Evolutionary conservation across 2,797 vertebrate species (phyloP), one percentile per base, ranked within the genome.

Genomic region (Crenuchus spilurus): DNA sequence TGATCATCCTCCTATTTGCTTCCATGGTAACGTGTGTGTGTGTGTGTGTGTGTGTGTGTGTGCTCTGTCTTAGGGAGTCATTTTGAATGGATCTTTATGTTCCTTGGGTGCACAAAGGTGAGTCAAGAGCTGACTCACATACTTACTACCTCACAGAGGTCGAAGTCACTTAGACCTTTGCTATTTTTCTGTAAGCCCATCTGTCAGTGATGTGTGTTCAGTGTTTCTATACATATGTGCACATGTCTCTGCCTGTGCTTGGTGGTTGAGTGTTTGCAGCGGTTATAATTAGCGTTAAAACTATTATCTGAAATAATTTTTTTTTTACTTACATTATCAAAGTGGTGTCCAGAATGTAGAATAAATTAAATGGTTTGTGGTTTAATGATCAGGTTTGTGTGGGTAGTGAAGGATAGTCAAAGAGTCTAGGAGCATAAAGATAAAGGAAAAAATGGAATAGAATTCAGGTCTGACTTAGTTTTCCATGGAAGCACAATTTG

Each of bases 1-100:
- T 64, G 26, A 64, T 72, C n/a, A 72, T 42, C 48, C 48, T 51
- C 3, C 35, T 20, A 52, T 72, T 46, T 63, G 70, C 70, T 72
- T 52, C 70, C 60, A 72, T 72, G 70, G 70, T 63, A 72, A 72
- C 70, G 0, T 66, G 61, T 65, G 24, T 73, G 39, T 65, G 49
- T 65, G 14, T 54, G 58, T 33, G 49, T 72, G 70, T 52, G 28
- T 60, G 42, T 62, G 44, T 62, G 20, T 71, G 54, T 70, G 4
- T 24, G 41, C 4, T 52, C 14, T n/a, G n/a, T 49, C 20, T 49
- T 30, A 51, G 30, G 24, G 33, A 62, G 57, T 51, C 11, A 30
- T 62, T 72, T 49, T 62, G 18, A 62, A 72, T 31, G 9, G 37
- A 31, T 49, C n/a, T 44, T 54, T 72, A 63, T 54, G 35, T 42